These are phyloP conservation scores for Sebastiscus tertius DNA, from an alignment of 2,797 vertebrate species.

Conservation along the genomic window DNA sequence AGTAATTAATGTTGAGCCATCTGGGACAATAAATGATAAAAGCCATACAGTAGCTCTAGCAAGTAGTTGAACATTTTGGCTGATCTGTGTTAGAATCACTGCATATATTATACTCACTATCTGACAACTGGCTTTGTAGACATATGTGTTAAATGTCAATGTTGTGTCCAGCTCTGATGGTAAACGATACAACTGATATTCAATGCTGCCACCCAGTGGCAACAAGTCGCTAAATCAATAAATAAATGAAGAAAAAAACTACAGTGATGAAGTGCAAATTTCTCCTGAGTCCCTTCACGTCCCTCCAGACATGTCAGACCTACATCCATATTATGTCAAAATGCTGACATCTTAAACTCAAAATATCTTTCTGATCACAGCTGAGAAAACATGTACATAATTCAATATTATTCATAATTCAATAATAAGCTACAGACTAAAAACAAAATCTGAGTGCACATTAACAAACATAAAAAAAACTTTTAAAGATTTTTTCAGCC, in stretches of 20 bases:
- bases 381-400: neutral
- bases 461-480: neutral
- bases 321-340: neutral
- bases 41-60: neutral
- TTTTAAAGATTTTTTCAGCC: neutral
- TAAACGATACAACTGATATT: conserved; percentile 36
- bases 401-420: neutral
- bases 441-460: neutral
- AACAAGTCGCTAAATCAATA: conserved; percentile 40
- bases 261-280: conserved; percentile 55
- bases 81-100: conserved; percentile 1
- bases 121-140: neutral
- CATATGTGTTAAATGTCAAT: neutral
- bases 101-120: neutral
- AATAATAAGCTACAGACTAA: neutral
- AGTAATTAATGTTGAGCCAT: neutral
- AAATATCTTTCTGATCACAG: conserved; percentile 6
- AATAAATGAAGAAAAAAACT: conserved; percentile 44
- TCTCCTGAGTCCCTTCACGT: conserved; percentile 22
- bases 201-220: conserved; percentile 74
- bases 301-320: neutral
- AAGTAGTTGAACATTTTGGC: neutral
- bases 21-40: neutral
- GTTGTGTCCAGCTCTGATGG: conserved; percentile 5
- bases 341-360: neutral